Evolutionary conservation across 2,113 vertebrate genomes (phyloP).

Genomic region (Sebastes schlegelii): DNA sequence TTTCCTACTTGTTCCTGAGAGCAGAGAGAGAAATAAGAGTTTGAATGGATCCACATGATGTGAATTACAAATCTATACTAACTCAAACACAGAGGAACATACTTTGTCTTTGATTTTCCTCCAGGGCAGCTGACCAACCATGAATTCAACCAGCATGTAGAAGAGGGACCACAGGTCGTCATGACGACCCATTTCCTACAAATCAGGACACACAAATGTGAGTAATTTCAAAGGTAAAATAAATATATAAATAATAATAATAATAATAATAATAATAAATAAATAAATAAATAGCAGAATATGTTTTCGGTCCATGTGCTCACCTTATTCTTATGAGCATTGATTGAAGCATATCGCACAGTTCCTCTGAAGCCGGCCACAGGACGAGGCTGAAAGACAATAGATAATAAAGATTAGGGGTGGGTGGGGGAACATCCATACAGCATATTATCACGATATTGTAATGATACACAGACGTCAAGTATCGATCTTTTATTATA

Average conservation of each 20-base stretch:
- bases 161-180: slow-evolving; percentile 99
- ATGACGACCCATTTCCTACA: slow-evolving; percentile 98
- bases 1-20: slow-evolving; percentile 97
- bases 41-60: neutral
- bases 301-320: slow-evolving; percentile 44
- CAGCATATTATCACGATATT: too few relatives aligned
- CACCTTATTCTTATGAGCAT: slow-evolving; percentile 97
- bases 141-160: slow-evolving; percentile 99
- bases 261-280: too few relatives aligned
- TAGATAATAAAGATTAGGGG: too few relatives aligned
- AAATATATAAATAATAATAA: too few relatives aligned
- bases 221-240: neutral
- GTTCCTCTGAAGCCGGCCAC: slow-evolving; percentile 98
- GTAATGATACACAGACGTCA: too few relatives aligned
- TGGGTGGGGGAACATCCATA: too few relatives aligned
- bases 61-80: neutral
- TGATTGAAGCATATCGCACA: slow-evolving; percentile 96
- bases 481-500: too few relatives aligned
- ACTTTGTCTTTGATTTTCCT: slow-evolving; percentile 99
- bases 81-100: slow-evolving; percentile 37
- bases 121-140: slow-evolving; percentile 96
- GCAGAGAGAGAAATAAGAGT: slow-evolving; percentile 4
- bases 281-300: too few relatives aligned
- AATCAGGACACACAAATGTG: neutral
- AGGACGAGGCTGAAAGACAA: slow-evolving; percentile 88